These are phyloP conservation scores for Mantis religiosa DNA, from an alignment of 2,888 invertebrate species.

Conservation along the genomic window DNA sequence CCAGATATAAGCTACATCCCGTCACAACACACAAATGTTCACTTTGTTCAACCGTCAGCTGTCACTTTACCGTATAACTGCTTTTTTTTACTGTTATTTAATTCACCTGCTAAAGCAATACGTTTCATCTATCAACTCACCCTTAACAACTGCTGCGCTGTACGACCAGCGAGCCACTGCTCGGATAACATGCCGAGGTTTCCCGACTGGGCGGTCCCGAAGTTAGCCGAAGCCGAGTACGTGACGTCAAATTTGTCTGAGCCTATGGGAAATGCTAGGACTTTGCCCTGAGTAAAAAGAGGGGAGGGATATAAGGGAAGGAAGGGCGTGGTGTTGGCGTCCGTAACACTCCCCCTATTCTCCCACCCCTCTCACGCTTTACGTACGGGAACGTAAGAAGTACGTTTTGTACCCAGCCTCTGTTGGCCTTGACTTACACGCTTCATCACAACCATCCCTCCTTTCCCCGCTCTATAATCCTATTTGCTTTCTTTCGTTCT, in stretches of 20 bases:
- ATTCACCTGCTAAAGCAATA: background rate
- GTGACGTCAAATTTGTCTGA: conserved; percentile 25
- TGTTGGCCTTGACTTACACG: conserved; percentile 29
- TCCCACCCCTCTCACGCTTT: background rate
- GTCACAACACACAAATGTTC: background rate
- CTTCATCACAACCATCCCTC: background rate
- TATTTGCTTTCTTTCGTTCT: conserved; percentile 15
- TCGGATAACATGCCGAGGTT: conserved; percentile 9
- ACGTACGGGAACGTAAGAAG: background rate
- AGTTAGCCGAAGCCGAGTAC: conserved; percentile 15
- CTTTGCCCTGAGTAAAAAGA: conserved; percentile 20
- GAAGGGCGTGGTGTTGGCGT: conserved; percentile 27
- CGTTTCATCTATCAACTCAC: background rate
- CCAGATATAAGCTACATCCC: background rate
- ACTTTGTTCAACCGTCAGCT: background rate
- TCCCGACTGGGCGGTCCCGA: conserved; percentile 13
- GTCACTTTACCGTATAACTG: background rate
- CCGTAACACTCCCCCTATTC: conserved; percentile 19
- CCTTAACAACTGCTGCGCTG: background rate
- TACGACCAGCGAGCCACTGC: conserved; percentile 1
- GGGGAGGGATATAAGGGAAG: conserved; percentile 27
- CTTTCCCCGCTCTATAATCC: conserved; percentile 21
- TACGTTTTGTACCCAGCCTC: conserved; percentile 20
- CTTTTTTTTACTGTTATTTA: background rate
- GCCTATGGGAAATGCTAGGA: conserved; percentile 24